phyloP scores from a whole-genome alignment of 2,797 vertebrate genomes.

The Melanotaenia nigrans region DNA sequence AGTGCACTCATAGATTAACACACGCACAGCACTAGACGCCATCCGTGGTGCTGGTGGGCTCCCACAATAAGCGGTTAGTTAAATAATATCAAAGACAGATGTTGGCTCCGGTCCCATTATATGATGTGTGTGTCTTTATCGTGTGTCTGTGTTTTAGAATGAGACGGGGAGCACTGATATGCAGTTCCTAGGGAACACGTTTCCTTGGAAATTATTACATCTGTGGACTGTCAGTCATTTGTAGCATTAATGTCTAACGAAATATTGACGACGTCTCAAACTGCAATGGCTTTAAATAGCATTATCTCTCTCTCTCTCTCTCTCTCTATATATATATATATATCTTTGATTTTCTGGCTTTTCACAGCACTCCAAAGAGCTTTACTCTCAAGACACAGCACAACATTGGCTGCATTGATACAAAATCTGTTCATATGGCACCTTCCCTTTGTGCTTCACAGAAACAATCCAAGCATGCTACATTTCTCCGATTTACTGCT shows the following conservation, averaged over 20 bases:
- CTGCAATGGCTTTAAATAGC: not conserved
- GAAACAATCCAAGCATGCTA: not conserved
- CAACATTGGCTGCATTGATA: no score
- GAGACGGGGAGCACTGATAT: conserved; percentile 44
- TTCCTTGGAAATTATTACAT: conserved; percentile 38
- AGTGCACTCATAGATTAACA: conserved; percentile 64
- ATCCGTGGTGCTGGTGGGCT: conserved; percentile 78
- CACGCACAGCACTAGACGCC: conserved; percentile 70
- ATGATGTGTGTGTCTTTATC: conserved; percentile 59
- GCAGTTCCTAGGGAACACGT: conserved; percentile 48
- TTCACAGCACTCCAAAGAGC: not conserved
- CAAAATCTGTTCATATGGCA: not conserved
- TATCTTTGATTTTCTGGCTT: no score
- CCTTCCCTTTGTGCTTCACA: not conserved
- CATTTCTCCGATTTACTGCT: not conserved
- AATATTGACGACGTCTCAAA: not conserved
- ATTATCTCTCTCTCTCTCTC: not conserved
- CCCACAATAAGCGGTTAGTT: conserved; percentile 81
- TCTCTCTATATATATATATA: no score
- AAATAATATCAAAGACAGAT: conserved; percentile 84
- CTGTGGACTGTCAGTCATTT: conserved; percentile 33
- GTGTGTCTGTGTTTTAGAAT: conserved; percentile 51
- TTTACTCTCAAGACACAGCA: not conserved
- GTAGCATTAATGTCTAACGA: conserved; percentile 8
- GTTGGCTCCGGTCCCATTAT: conserved; percentile 75